phyloP scores from a whole-genome alignment of 2,797 vertebrate species.

The Protonibea diacanthus region DNA sequence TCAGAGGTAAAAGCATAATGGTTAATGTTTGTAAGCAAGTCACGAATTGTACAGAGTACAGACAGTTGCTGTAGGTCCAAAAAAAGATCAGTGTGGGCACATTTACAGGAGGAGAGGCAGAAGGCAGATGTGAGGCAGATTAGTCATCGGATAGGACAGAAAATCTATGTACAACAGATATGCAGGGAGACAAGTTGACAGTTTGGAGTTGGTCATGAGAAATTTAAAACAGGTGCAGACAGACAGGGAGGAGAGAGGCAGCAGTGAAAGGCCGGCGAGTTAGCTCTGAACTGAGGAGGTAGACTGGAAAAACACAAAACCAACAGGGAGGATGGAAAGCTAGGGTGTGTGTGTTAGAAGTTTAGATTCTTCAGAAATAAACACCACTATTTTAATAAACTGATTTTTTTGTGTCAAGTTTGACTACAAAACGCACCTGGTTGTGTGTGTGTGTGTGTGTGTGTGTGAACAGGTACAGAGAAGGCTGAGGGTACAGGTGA shows the following conservation, averaged over 20 bases:
- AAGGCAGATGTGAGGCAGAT: constrained; percentile 69
- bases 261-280: constrained; percentile 43
- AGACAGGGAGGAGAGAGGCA: constrained; percentile 37
- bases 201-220: constrained; percentile 9
- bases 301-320: constrained; percentile 50
- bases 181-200: constrained; percentile 35
- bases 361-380: constrained; percentile 17
- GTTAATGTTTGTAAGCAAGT: constrained; percentile 55
- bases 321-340: constrained; percentile 25
- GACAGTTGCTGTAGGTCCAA: constrained; percentile 75
- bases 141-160: constrained; percentile 51
- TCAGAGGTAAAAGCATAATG: constrained; percentile 60
- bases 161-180: constrained; percentile 56
- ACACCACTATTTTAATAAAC: constrained; percentile 4
- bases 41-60: constrained; percentile 50
- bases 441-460: background rate
- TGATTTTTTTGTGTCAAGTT: constrained; percentile 1
- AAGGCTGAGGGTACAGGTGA: constrained; percentile 68
- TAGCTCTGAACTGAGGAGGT: constrained; percentile 69
- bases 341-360: constrained; percentile 6
- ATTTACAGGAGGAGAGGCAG: constrained; percentile 69
- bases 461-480: constrained; percentile 27
- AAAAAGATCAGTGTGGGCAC: constrained; percentile 57
- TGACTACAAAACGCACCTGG: constrained; percentile 31
- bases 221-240: background rate